phyloP scores from a whole-genome alignment of 2,888 invertebrate species.

The Hydroisotoma schaefferi region DNA sequence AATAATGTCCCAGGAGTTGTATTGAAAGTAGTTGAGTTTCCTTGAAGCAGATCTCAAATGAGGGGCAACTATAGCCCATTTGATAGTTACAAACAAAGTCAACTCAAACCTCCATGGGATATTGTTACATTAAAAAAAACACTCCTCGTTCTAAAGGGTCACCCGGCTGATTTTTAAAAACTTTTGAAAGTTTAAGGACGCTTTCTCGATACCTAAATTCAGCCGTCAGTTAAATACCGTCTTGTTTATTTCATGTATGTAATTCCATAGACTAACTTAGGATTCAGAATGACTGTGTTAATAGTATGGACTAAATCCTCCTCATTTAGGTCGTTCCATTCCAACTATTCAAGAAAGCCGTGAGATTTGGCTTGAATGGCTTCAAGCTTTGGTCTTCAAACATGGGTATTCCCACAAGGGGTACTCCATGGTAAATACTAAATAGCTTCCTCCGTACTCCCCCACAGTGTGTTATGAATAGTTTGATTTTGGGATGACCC shows the following conservation, averaged over 20 bases:
- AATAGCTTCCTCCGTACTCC: constrained; percentile 66
- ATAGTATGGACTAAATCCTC: constrained; percentile 16
- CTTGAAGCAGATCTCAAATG: constrained; percentile 44
- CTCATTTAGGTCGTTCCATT: constrained; percentile 23
- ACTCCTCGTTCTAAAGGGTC: constrained; percentile 20
- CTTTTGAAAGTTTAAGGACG: constrained; percentile 16
- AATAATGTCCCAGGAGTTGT: constrained; percentile 37
- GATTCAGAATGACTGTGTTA: constrained; percentile 18
- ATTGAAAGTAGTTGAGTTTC: constrained; percentile 35
- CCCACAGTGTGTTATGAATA: constrained; percentile 71
- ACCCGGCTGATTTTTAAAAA: constrained; percentile 22
- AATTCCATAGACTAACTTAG: constrained; percentile 8
- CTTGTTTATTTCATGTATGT: too few species aligned
- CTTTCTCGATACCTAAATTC: constrained; percentile 18
- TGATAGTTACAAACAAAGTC: neutral
- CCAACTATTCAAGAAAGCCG: constrained; percentile 20
- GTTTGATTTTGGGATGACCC: constrained; percentile 48
- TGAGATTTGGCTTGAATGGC: constrained; percentile 12
- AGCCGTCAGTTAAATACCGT: too few species aligned
- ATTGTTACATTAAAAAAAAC: constrained; percentile 21
- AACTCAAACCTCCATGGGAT: neutral
- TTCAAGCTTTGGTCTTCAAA: constrained; percentile 23
- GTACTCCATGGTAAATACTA: constrained; percentile 60
- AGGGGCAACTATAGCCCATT: constrained; percentile 37
- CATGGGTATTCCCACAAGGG: constrained; percentile 6